Evolutionary conservation across 2,797 vertebrate genomes (phyloP), one percentile per base, ranked within the genome.

Genomic region (Phyllotis vaccarum): DNA sequence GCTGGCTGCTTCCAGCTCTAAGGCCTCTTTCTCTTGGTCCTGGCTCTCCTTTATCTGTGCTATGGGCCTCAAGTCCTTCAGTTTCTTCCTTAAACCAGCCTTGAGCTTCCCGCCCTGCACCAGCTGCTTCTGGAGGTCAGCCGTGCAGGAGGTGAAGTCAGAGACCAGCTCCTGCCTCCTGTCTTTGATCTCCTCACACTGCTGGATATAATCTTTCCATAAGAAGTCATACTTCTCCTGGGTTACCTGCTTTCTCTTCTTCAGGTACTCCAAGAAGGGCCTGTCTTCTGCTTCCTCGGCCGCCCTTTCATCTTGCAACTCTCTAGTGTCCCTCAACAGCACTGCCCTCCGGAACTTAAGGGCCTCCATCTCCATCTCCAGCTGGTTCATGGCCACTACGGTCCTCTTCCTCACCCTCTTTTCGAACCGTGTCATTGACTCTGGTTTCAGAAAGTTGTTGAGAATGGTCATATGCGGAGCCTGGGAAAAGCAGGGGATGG

Each of bases 61-160:
- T 0, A 29, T 27, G 40, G 56, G 72, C 5, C 11, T 11, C 72
- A 89, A 43, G 7, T 14, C 43, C 56, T 17, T 29, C 58, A 78
- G 58, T 31, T 64, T 40, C 74, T 52, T 76, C 31, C 11, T 89
- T 21, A 89, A n/a, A 21, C 5, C 3, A 5, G 5, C 40, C 8
- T 52, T 7, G 0, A n/a, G 0, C 43, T 12, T 78, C 74, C 1
- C 27, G 31, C 22, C 34, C 74, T 8, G 6, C 8, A 0, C 0
- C 40, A 89, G 56, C 31, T 78, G 31, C 58, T n/a, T 49, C 58
- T 64, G 56, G 31, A 89, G 43, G 13, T 6, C 6, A 4, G 11
- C 31, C 0, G 22, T 24, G 12, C 6, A 21, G 1, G 72, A n/a
- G 56, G 43, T 24, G 7, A 49, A 64, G 72, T 40, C 10, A 17